These are phyloP conservation scores for Hypolimnas misippus DNA, from an alignment of 2,888 invertebrate genomes.

Conservation along the genomic window DNA sequence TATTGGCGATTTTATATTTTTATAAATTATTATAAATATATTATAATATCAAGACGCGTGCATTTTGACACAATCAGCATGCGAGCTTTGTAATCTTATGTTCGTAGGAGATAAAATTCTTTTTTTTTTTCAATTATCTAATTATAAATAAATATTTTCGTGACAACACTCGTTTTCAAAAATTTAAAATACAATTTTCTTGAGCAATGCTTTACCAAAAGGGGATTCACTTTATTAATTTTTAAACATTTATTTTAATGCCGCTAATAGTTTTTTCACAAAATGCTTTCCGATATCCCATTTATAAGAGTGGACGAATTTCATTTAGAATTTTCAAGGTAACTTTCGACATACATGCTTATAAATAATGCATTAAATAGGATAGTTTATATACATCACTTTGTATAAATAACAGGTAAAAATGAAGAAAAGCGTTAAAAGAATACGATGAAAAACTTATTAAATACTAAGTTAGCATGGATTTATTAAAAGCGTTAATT, in stretches of 20 bases:
- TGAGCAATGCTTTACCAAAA: constrained; percentile 62
- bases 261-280: constrained; percentile 10
- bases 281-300: constrained; percentile 25
- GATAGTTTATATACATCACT: constrained; percentile 24
- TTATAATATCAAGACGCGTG: constrained; percentile 67
- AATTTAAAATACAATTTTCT: constrained; percentile 48
- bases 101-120: constrained; percentile 65
- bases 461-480: not conserved
- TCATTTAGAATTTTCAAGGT: constrained; percentile 39
- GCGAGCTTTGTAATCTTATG: constrained; percentile 73
- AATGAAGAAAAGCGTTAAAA: constrained; percentile 1
- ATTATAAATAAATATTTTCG: constrained; percentile 58
- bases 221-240: constrained; percentile 20
- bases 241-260: constrained; percentile 12
- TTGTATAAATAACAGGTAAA: constrained; percentile 8
- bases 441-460: not conserved
- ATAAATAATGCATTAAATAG: constrained; percentile 18
- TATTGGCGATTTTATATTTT: constrained; percentile 5
- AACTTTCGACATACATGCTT: constrained; percentile 21
- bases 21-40: constrained; percentile 15
- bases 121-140: constrained; percentile 55
- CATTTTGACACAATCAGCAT: constrained; percentile 75
- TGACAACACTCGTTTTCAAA: constrained; percentile 57
- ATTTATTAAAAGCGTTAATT: constrained; percentile 8
- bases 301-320: constrained; percentile 40